These are phyloP conservation scores for Leptocoma aspasia DNA, from an alignment of 2,113 vertebrate species.

Conservation along the genomic window DNA sequence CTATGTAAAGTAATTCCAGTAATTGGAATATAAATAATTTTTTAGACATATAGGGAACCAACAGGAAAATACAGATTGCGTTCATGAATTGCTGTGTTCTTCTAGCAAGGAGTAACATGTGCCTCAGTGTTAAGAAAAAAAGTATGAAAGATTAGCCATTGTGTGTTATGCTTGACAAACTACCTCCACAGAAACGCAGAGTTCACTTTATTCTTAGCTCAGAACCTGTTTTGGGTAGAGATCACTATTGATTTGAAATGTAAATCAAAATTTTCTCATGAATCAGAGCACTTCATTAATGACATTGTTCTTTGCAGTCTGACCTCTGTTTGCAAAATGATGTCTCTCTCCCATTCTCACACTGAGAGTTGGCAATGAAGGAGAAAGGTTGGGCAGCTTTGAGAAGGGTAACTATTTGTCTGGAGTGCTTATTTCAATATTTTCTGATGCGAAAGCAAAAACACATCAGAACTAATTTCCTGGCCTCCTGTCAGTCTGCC, in stretches of 20 bases:
- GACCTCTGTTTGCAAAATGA: slow-evolving; percentile 54
- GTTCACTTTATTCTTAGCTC: slow-evolving; percentile 32
- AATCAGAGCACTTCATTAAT: slow-evolving; percentile 49
- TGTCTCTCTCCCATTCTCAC: slow-evolving; percentile 33
- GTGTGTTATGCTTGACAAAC: slow-evolving; percentile 18
- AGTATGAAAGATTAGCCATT: not conserved
- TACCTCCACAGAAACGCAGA: slow-evolving; percentile 38
- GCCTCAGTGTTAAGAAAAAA: not conserved
- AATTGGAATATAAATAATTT: not conserved
- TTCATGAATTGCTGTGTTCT: not conserved
- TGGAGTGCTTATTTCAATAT: slow-evolving; percentile 51
- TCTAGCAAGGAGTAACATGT: not conserved
- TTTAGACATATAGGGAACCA: not conserved
- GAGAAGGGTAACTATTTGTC: slow-evolving; percentile 49
- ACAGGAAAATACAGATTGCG: not conserved
- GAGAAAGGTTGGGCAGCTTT: slow-evolving; percentile 32
- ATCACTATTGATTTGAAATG: slow-evolving; percentile 62
- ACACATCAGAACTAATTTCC: slow-evolving; percentile 47
- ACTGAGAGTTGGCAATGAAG: not conserved
- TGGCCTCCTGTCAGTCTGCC: not conserved
- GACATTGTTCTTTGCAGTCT: slow-evolving; percentile 32
- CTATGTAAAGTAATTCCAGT: not conserved
- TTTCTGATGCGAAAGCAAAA: slow-evolving; percentile 52
- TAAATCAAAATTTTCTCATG: slow-evolving; percentile 60
- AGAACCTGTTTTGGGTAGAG: slow-evolving; percentile 23